Conservation (phyloP, 2,797 vertebrate species). For the Hydrocynus forskahlii region DNA sequence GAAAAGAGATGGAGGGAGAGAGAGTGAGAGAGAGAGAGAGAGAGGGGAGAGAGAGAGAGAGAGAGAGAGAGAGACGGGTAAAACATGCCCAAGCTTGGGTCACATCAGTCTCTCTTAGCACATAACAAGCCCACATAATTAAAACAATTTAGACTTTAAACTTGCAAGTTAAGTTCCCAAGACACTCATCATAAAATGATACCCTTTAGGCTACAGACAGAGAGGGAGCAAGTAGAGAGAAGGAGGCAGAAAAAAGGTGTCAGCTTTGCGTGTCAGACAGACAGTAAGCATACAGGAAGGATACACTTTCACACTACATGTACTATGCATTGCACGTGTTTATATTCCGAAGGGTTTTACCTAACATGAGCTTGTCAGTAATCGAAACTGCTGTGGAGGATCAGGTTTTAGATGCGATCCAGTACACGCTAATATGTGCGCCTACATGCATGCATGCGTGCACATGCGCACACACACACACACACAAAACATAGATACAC, state of each 20-base stretch:
- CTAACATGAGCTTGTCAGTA: slow-evolving; percentile 72
- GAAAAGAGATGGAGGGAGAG: not conserved
- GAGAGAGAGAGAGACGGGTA: slow-evolving; percentile 69
- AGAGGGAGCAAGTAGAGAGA: slow-evolving; percentile 51
- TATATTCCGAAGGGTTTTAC: slow-evolving; percentile 68
- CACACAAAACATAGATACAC: slow-evolving; percentile 6
- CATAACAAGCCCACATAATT: slow-evolving; percentile 77
- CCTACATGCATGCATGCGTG: slow-evolving; percentile 1
- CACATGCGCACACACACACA: not conserved
- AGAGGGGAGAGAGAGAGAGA: too few relatives aligned
- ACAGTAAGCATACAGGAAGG: slow-evolving; percentile 49
- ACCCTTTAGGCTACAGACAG: slow-evolving; percentile 64
- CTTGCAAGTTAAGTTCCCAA: slow-evolving; percentile 72
- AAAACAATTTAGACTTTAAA: slow-evolving; percentile 77
- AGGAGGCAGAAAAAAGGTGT: slow-evolving; percentile 42
- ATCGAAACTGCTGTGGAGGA: slow-evolving; percentile 69
- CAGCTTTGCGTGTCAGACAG: slow-evolving; percentile 40
- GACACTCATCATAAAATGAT: slow-evolving; percentile 67
- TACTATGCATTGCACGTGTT: slow-evolving; percentile 49
- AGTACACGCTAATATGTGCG: not conserved
- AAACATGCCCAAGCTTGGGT: slow-evolving; percentile 72
- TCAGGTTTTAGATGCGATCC: slow-evolving; percentile 34
- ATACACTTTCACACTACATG: slow-evolving; percentile 45
- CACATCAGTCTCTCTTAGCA: slow-evolving; percentile 72
- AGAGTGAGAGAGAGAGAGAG: too few relatives aligned